Base-by-base conservation (phyloP, 2,888 invertebrate species). In the Limenitis camilla region DNA sequence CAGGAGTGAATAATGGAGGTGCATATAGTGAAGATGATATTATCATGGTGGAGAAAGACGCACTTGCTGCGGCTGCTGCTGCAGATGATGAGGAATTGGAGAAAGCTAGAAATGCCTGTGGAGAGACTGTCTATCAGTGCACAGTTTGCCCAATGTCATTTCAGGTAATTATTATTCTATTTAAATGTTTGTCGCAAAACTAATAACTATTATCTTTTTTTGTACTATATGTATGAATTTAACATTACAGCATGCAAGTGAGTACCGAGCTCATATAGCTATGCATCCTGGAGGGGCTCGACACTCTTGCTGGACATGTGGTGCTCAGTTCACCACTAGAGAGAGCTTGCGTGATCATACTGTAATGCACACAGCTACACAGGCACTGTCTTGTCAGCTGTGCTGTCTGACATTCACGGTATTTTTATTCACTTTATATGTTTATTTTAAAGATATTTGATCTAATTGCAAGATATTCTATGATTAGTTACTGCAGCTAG, bases 281-380 rank as follows among this genome's bases (percentile, higher is more conserved):
- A 11, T 61, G 27, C 82, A 82, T 66, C 72, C 72, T 2, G 59
- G 53, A 4, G 74, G 64, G 56, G 69, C 79, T 45, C 62, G 69
- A 49, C 85, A 84, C 71, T 76, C 75, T 40, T 86, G 85, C 71
- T 86, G 86, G 86, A 71, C 79, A 53, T 86, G 86, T 68, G 85
- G 86, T 59, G 78, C 80, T 45, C 79, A 78, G 72, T 78, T 73
- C 68, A 32, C 62, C 0, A 8, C 63, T 5, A 64, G 68, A 5
- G 68, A 55, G 0, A 76, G 72, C 0, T 69, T 79, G 44, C 63
- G 58, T 11, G 67, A 64, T 5, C 74, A 74, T 56, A 43, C 59
- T 4, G 30, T 38, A 3, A 52, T 56, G 32, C 82, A 81, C 64
- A 64, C 65, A 35, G 67, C 66, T 3, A 35, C 40, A 5, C 48